A percentile compares a stretch with the other conserved stretches of the same genome.
phyloP scores from a whole-genome alignment of 1,140 invertebrate genomes.

The Carposina sasakii region DNA sequence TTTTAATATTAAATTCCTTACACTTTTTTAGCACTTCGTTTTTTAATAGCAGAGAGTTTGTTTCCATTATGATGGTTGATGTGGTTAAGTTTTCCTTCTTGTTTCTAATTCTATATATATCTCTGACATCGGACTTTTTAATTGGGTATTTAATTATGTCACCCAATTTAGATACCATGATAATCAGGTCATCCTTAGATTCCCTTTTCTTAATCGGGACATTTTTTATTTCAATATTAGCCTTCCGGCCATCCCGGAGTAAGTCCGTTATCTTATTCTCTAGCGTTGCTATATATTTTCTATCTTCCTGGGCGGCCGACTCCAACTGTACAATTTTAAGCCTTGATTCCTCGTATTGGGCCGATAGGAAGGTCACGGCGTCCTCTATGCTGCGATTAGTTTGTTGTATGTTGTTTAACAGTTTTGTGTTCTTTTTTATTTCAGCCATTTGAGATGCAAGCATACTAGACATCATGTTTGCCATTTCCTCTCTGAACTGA shows the following conservation, averaged over 20 bases:
- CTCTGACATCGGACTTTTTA: not conserved
- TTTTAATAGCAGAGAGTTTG: not conserved
- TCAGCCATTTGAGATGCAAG: not conserved
- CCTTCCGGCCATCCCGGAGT: not conserved
- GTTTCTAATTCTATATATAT: not conserved
- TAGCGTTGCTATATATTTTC: not conserved
- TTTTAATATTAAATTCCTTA: conserved; percentile 2
- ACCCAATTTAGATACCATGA: not conserved
- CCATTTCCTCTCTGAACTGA: not conserved
- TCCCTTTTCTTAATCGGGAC: not conserved
- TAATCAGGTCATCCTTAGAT: not conserved
- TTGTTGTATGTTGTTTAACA: not conserved
- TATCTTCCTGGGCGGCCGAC: not conserved
- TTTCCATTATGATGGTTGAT: not conserved
- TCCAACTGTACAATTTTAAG: not conserved
- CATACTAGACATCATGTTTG: not conserved
- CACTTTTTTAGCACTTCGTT: not conserved
- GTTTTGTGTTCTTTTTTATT: not conserved
- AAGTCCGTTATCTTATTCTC: not conserved
- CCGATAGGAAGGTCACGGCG: not conserved
- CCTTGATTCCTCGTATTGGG: not conserved
- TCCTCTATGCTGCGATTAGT: not conserved
- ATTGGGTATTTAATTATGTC: not conserved
- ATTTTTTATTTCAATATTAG: not conserved
- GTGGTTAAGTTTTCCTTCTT: not conserved